These are phyloP conservation scores for Empis stercorea DNA, from an alignment of 2,888 invertebrate species.

Conservation along the genomic window DNA sequence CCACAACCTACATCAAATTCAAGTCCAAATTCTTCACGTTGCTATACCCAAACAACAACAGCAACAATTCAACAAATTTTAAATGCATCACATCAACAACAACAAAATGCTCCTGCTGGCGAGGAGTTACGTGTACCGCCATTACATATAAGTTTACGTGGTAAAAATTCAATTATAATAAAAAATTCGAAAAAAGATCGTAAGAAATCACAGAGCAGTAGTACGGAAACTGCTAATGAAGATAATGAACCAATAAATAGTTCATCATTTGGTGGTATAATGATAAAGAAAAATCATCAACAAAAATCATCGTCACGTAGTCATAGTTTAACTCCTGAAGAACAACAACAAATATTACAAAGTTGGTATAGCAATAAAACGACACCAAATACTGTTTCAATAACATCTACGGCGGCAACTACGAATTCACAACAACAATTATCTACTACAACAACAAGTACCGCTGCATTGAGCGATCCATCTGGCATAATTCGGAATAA, in stretches of 20 bases:
- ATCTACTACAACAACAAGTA: conserved; percentile 10
- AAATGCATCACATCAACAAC: conserved; percentile 11
- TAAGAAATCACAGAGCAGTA: conserved; percentile 40
- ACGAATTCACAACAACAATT: conserved; percentile 1
- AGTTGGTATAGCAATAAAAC: neutral
- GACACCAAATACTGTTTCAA: neutral
- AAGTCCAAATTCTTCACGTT: conserved; percentile 4
- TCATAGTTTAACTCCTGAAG: neutral
- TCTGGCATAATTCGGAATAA: neutral
- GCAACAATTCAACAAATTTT: conserved; percentile 12
- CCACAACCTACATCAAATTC: conserved; percentile 13
- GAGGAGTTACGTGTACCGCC: conserved; percentile 79
- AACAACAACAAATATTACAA: neutral
- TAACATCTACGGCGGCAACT: conserved; percentile 15
- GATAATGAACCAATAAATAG: too few relatives aligned
- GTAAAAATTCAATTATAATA: conserved; percentile 73
- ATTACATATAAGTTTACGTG: conserved; percentile 72
- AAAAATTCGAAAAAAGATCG: conserved; percentile 61
- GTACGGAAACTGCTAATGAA: conserved; percentile 37
- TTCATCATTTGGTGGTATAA: too few relatives aligned
- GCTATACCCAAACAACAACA: conserved; percentile 1
- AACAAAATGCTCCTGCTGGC: conserved; percentile 14
- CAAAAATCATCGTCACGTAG: too few relatives aligned
- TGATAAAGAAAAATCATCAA: too few relatives aligned
- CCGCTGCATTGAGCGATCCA: conserved; percentile 9